Evolutionary conservation across 2,113 vertebrate genomes (phyloP), one percentile per base, ranked within the genome.

Genomic region (Stictonetta naevosa): DNA sequence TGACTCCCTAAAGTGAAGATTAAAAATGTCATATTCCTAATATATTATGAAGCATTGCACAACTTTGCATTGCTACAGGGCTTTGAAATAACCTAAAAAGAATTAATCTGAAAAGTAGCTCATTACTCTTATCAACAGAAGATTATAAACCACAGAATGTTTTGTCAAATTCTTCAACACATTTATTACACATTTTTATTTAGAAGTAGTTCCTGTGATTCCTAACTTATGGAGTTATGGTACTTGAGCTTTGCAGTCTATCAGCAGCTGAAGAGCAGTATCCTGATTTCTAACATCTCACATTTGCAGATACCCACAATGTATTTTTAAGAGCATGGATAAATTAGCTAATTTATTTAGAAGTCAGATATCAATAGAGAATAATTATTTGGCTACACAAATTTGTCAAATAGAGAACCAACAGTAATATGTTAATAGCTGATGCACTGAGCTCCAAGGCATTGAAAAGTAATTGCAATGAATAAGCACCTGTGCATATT

Each of bases 81-180:
- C 42, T 96, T 92, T 92, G 68, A 96, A 97, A 95, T 88, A 90
- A 83, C 76, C 73, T 92, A 52, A 90, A 73, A 95, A 95, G 90
- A 92, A 93, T 86, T 92, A 92, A 81, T 88, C 80, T 83, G 68
- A 92, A 93, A 94, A 93, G 79, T 90, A 52, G 34, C 46, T 94
- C 68, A 90, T 90, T 63, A 63, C 42, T 86, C 16, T 52, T 81
- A 77, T 77, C 59, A 88, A 71, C n/a, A 20, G 40, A 77, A 62
- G 52, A 90, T 42, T 85, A 83, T 86, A 93, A 90, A 94, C 83
- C 67, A 83, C 29, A 63, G 76, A 79, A 92, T 84, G 64, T 10
- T 92, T 88, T 86, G 68, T 93, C 64, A 90, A 66, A 64, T 48
- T 66, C 34, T 86, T 90, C 72, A 83, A 77, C 29, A 56, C 33